Evolutionary conservation across 2,888 invertebrate species (phyloP), one percentile per base, ranked within the genome.

Genomic region (Dioctria rufipes): DNA sequence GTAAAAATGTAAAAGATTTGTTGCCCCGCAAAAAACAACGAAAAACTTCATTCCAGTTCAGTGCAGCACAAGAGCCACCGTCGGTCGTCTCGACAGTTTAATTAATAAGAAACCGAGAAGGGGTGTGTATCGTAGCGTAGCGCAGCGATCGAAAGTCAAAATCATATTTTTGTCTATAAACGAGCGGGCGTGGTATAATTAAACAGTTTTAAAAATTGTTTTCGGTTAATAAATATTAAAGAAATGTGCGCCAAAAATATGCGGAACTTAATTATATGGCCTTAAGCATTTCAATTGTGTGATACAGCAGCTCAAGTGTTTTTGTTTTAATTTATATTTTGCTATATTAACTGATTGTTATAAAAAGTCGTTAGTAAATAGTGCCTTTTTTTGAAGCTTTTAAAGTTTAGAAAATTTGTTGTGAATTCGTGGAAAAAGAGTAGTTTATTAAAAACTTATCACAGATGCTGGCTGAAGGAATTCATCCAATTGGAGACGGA

Each of bases 401-500:
- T 11, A 40, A 65, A 40, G 8, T 65, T 65, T 39, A 39, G 37
- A 65, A 65, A 40, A 40, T 43, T n/a, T 75, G 11, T 61, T 75
- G 75, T 75, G 75, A 42, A 75, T 60, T 75, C 46, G n/a, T 75
- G 75, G n/a, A 37, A 58, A 46, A 37, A 54, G 43, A 54, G 11
- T 5, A 6, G 71, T 13, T 25, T 42, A 67, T n/a, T 25, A 43
- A 49, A 6, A 69, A 49, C 49, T 71, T n/a, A 75, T 40, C 61
- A 61, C 78, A 79, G 75, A 88, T 89, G 88, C 87, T 88, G 84
- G 86, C 87, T 83, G 88, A 88, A 83, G 89, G 89, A 81, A 89
- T 89, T 85, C 87, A 86, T 85, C 85, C 87, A 83, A 88, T 89
- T 85, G 92, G 92, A 87, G 93, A 94, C 89, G 95, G 95, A 85